Base-by-base conservation (phyloP, 1,140 invertebrate species). In the Drosophila baimaii region DNA sequence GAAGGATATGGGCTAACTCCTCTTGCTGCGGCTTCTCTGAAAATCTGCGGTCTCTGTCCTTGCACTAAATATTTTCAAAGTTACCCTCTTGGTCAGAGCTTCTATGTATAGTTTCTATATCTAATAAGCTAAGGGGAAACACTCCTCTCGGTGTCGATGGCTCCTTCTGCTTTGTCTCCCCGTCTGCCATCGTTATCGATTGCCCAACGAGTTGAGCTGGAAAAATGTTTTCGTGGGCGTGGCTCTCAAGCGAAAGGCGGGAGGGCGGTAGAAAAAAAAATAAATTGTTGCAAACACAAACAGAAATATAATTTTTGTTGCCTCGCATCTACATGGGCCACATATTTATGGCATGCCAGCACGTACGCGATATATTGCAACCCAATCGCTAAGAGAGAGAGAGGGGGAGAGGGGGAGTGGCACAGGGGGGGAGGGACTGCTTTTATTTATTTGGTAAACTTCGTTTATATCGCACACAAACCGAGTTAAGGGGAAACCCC, bases 291-390 rank as follows among this genome's bases (percentile, higher is more conserved):
- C 86, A 78, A 90, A 86, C 79, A 86, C 86, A 86, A 90, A 78
- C 81, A 90, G 73, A 90, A 90, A 86, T 86, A 90, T 90, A 90
- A 86, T 90, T 86, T 89, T 81, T 90, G 85, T 85, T 84, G 78
- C 65, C 64, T 70, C 58, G 39, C 70, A 70, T 44, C 75, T 63
- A 77, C 62, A 81, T 63, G 61, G 54, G 77, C 79, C 78, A 79
- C 69, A 77, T 90, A 90, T 90, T 90, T 90, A 90, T 90, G 86
- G 86, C 86, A 90, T 90, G 79, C 86, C 86, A 69, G 77, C 86
- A 90, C 86, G 86, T 90, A 90, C 86, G 85, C 84, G 84, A 89
- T 88, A 89, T 84, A 89, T 88, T 88, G 83, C 85, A 88, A 77
- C 71, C 84, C 82, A 86, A 88, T 86, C 79, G 82, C 31, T 25